Percentiles rank a stretch among this genome's conserved stretches.
Conservation (phyloP, 2,797 vertebrate species). For the Lacerta viridis region DNA sequence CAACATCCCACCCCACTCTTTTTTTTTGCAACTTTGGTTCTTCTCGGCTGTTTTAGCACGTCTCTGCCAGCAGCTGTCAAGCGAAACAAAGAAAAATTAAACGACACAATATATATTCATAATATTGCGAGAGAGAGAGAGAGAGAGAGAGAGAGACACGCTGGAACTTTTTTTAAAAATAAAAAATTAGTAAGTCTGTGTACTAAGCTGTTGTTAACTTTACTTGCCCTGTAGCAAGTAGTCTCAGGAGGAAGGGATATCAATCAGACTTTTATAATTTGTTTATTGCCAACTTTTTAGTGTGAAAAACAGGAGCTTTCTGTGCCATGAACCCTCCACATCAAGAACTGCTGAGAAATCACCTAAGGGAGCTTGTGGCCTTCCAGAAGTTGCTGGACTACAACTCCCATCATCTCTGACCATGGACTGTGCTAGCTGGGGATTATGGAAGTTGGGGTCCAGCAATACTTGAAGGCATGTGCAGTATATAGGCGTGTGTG, state of each 20-base stretch:
- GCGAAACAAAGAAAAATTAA: constrained; percentile 22
- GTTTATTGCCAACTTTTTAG: not conserved
- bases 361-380: not conserved
- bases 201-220: not conserved
- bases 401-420: not conserved
- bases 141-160: not conserved
- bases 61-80: constrained; percentile 21
- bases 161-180: no score
- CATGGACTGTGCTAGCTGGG: not conserved
- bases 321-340: no score
- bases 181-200: not conserved
- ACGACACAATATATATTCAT: not conserved
- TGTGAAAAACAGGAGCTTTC: not conserved
- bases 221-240: not conserved
- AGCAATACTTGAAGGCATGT: not conserved
- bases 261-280: no score
- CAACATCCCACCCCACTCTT: constrained; percentile 44
- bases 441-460: not conserved
- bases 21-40: constrained; percentile 57
- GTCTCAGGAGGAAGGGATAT: not conserved
- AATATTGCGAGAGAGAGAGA: not conserved
- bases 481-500: no score
- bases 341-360: not conserved
- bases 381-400: not conserved
- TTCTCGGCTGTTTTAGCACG: constrained; percentile 54